Conservation (phyloP, 2,888 invertebrate species). For the Cartodere bifasciata region DNA sequence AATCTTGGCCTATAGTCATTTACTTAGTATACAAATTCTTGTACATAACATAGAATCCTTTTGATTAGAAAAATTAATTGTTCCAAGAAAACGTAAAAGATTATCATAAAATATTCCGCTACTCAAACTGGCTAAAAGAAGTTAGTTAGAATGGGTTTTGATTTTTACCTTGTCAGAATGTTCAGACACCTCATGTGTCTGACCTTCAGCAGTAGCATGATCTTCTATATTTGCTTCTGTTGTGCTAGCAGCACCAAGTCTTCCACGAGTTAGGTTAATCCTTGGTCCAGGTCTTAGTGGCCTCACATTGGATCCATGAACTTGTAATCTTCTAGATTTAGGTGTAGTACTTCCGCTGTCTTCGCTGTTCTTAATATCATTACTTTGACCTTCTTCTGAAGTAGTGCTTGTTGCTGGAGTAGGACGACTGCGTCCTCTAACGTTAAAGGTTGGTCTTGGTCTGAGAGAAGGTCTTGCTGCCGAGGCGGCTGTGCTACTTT, state of each 20-base stretch:
- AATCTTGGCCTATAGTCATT: too few species aligned
- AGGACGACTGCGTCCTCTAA: constrained; percentile 26
- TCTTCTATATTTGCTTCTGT: constrained; percentile 36
- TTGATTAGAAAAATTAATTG: too few species aligned
- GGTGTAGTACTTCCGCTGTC: constrained; percentile 21
- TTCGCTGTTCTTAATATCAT: constrained; percentile 7
- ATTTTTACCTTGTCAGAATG: too few species aligned
- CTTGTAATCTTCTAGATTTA: constrained; percentile 30
- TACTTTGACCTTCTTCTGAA: constrained; percentile 21
- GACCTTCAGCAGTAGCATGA: constrained; percentile 30
- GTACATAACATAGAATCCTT: too few species aligned
- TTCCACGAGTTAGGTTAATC: constrained; percentile 42
- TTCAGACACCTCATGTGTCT: too few species aligned
- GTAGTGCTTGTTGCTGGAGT: constrained; percentile 28
- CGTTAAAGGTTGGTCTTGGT: constrained; percentile 36
- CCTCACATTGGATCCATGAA: constrained; percentile 35
- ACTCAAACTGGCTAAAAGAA: too few species aligned
- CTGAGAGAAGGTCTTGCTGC: constrained; percentile 31
- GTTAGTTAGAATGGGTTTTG: too few species aligned
- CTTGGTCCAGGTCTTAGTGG: constrained; percentile 54
- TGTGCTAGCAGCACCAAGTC: constrained; percentile 35
- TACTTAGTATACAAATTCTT: too few species aligned
- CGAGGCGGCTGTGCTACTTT: constrained; percentile 29
- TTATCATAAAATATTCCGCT: too few species aligned
- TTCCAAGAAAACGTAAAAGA: too few species aligned